Evolutionary conservation across 2,113 vertebrate species (phyloP), one percentile per base, ranked within the genome.

Genomic region (Talpa occidentalis): DNA sequence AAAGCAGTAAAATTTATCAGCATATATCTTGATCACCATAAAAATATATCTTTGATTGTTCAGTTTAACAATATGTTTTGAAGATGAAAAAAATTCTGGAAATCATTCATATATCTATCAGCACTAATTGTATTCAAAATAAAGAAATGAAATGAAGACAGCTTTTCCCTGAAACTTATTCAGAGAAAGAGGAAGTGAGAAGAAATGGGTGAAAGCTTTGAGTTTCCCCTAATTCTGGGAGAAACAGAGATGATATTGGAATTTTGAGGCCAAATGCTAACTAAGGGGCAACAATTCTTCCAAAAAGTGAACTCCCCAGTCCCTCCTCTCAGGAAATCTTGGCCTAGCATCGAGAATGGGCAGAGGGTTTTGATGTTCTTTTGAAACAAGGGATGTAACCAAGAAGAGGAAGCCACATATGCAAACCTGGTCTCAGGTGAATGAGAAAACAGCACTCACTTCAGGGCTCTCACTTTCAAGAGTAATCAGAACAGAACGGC

Each of bases 121-220:
- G 10, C 59, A 85, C 24, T 56, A 22, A 56, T 22, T 56, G 9
- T 56, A 88, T 66, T 49, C 72, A 92, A 59, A 30, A 40, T n/a
- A 76, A 88, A 87, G 49, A 80, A 81, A 88, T 7, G 49, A 80
- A 81, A 88, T 7, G 8, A 69, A 60, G 35, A 92, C 32, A 73
- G 24, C 22, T 78, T 96, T 93, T 15, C 86, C 89, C 86, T 94
- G 52, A 26, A 14, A 56, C 82, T 64, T 86, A 32, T 88, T 91
- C 35, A 1, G 59, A 91, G 89, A 91, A 96, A 93, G 47, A 35
- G 64, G 95, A 97, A 95, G 74, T 94, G 73, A 92, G 26, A 92
- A 30, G 74, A 70, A 37, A 64, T 1, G 60, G 84, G 91, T 74
- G 60, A 93, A 79, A 70, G 59, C 62, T 21, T 10, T 49, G 94